Base-by-base conservation (phyloP, 2,113 vertebrate genomes). In the Smithornis capensis region DNA sequence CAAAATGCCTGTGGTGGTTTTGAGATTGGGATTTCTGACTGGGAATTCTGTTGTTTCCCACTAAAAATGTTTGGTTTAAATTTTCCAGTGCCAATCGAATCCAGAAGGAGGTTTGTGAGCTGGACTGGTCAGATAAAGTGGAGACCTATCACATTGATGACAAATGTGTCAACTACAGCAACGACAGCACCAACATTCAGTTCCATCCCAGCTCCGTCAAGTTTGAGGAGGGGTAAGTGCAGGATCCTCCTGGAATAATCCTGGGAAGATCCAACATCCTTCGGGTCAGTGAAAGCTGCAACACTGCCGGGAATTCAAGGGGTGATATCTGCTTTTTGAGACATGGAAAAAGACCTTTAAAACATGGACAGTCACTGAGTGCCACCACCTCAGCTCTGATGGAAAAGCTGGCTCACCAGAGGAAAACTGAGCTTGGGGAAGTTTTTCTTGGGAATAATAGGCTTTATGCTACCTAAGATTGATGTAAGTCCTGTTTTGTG, bases 71-170 rank as follows among this genome's bases (percentile, higher is more conserved):
- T 40, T 44, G 55, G 15, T 24, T 47, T 47, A 9, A 2, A 33
- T 11, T 85, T 86, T 14, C 12, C 86, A 99, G 99, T 86, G 79
- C 97, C 92, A 99, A 99, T 89, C 93, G 97, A 31, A 98, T 98
- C 7, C 96, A 97, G 14, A 99, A 99, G 96, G 97, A 98, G 90
- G 78, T 87, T 0, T 97, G 99, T 12, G 99, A 99, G 96, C 91
- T 96, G 89, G 98, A 99, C 96, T 99, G 99, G 98, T 99, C 99
- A 0, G 99, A 99, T 90, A 99, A 99, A 86, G 93, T 98, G 6
- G 97, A 99, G 80, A 97, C 99, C 0, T 99, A 98, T 89, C 96
- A 94, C 94, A 94, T 98, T 1, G 99, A 99, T 3, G 97, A 98
- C 8, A 92, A 93, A 50, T 98, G 98, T 35, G 91, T 98, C 4